phyloP scores from a whole-genome alignment of 2,888 invertebrate genomes.

The Scelioninae gen. 1 region DNA sequence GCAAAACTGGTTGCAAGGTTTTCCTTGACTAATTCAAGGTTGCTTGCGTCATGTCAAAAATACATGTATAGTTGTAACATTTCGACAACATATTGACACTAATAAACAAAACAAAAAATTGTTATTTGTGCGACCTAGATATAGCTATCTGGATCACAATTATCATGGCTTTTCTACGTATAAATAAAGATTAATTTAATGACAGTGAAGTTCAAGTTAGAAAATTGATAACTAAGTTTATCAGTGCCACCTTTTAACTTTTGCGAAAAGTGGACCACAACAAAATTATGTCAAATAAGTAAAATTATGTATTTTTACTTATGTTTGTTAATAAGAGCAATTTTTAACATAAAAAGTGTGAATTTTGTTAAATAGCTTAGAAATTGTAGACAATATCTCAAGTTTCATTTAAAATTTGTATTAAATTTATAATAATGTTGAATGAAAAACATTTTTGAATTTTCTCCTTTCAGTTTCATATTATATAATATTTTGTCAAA shows the following conservation, averaged over 20 bases:
- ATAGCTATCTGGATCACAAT: conserved; percentile 48
- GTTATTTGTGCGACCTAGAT: conserved; percentile 54
- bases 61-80: not conserved
- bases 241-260: conserved; percentile 22
- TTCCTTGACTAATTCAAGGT: conserved; percentile 24
- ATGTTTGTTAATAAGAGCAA: too few species aligned
- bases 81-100: not conserved
- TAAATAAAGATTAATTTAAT: conserved; percentile 27
- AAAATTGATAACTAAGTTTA: conserved; percentile 48
- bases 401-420: too few species aligned
- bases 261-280: not conserved
- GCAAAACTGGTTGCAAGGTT: conserved; percentile 2
- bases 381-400: too few species aligned
- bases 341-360: too few species aligned
- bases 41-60: conserved; percentile 24
- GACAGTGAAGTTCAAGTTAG: conserved; percentile 37
- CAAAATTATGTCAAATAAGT: too few species aligned
- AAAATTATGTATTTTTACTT: too few species aligned
- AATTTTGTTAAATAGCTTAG: too few species aligned
- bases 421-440: too few species aligned
- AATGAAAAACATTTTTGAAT: too few species aligned
- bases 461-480: not conserved
- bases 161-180: conserved; percentile 46
- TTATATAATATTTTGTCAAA: not conserved
- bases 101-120: conserved; percentile 24